Percentiles rank a stretch among this genome's conserved stretches.
Evolutionary conservation across 2,113 vertebrate species (phyloP).

Genomic region (Saccopteryx leptura): DNA sequence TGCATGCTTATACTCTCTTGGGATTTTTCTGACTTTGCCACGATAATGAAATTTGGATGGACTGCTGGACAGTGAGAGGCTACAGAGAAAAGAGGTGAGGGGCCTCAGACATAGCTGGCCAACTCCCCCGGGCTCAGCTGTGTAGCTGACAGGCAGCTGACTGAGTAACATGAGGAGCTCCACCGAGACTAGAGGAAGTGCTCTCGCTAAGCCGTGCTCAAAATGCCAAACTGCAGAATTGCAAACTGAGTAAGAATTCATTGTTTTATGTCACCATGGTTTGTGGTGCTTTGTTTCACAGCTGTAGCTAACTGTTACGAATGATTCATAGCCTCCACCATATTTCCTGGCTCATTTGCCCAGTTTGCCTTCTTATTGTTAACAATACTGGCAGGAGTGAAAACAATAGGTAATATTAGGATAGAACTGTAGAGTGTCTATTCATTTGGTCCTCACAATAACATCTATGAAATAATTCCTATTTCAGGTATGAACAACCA

Average conservation of each 20-base stretch:
- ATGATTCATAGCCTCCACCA: neutral
- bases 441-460: neutral
- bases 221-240: constrained; percentile 17
- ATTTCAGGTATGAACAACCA: neutral
- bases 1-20: neutral
- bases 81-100: neutral
- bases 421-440: neutral
- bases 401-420: neutral
- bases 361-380: neutral
- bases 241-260: neutral
- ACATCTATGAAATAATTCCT: neutral
- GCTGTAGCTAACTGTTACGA: neutral
- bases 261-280: neutral
- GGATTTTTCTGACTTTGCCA: neutral
- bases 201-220: neutral
- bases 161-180: neutral
- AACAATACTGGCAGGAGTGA: neutral
- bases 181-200: neutral
- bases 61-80: neutral
- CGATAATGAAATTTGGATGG: neutral
- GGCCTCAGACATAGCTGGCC: neutral
- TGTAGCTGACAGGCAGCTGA: neutral
- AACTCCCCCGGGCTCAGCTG: neutral
- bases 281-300: neutral
- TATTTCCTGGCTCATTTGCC: neutral